Evolutionary conservation across 2,797 vertebrate species (phyloP).

Genomic region (Alauda arvensis): DNA sequence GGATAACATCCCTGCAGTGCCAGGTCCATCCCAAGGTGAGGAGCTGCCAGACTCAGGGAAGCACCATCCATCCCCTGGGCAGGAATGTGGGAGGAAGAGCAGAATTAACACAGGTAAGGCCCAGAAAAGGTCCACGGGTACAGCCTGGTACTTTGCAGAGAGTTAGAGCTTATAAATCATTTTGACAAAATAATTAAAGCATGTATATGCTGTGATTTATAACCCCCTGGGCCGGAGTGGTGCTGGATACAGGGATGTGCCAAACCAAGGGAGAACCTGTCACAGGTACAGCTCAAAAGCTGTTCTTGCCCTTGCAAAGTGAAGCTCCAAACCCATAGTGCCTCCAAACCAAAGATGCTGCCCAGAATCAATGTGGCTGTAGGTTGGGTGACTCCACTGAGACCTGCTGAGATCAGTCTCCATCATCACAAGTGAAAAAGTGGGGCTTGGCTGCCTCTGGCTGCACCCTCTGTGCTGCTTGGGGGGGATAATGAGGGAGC

Average conservation of each 20-base stretch:
- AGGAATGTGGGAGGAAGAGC: not conserved
- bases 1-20: not conserved
- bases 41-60: not conserved
- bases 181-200: constrained; percentile 59
- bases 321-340: not conserved
- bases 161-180: constrained; percentile 27
- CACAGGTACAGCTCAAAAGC: not conserved
- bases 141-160: constrained; percentile 16
- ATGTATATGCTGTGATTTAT: constrained; percentile 16
- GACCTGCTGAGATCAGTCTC: not conserved
- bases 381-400: not conserved
- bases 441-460: not conserved
- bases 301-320: accelerated
- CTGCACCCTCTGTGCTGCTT: not conserved
- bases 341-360: not conserved
- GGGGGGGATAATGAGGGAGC: not conserved
- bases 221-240: not conserved
- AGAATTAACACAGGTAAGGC: not conserved
- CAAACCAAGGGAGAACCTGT: not conserved
- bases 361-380: accelerated
- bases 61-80: not conserved
- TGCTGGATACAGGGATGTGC: not conserved
- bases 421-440: not conserved
- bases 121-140: not conserved
- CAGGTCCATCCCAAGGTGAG: not conserved